Conservation (phyloP, 2,888 invertebrate genomes). For the Dexiosoma caninum region DNA sequence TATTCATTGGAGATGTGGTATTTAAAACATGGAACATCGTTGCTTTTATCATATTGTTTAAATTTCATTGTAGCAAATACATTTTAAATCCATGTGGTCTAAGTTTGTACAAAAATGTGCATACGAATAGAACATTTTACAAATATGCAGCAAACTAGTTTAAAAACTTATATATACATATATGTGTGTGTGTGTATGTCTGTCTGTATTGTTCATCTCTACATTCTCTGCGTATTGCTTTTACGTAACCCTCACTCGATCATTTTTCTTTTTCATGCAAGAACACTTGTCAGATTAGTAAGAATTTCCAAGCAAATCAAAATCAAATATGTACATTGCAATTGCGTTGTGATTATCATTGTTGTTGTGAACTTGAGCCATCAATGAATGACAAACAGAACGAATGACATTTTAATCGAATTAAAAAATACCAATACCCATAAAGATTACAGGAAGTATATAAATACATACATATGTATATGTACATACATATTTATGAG, state of each 20-base stretch:
- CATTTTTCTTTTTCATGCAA: neutral
- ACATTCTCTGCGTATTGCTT: neutral
- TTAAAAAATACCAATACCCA: too few relatives aligned
- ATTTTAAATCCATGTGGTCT: neutral
- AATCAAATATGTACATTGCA: neutral
- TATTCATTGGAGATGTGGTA: slow-evolving; percentile 19
- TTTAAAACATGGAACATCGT: neutral
- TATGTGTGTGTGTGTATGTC: neutral
- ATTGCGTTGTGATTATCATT: neutral
- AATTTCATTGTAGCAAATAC: neutral
- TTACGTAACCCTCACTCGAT: neutral
- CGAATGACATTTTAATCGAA: too few relatives aligned
- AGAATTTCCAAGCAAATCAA: slow-evolving; percentile 20
- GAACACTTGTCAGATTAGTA: slow-evolving; percentile 21
- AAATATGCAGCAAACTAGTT: neutral
- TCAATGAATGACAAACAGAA: neutral
- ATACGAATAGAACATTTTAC: neutral
- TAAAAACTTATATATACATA: too few relatives aligned
- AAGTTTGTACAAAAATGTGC: neutral
- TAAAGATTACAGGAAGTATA: too few relatives aligned
- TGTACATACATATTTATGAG: too few relatives aligned
- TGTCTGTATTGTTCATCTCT: neutral
- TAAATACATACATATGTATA: too few relatives aligned
- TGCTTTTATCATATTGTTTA: neutral
- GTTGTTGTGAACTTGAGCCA: neutral